Evolutionary conservation across 2,113 vertebrate genomes (phyloP), one percentile per base, ranked within the genome.

Genomic region (Pachypanchax playfairii): DNA sequence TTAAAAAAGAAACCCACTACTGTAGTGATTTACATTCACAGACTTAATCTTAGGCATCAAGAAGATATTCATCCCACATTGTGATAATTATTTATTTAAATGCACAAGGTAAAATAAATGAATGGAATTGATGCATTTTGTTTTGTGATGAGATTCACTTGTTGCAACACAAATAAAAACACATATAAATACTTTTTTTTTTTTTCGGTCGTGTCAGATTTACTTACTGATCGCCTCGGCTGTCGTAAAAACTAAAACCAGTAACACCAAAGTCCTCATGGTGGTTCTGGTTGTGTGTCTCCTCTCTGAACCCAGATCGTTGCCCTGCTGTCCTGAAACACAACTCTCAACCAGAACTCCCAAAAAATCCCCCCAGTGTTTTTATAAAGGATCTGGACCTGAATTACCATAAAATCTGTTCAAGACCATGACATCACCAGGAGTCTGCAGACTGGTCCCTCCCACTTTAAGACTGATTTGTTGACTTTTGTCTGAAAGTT

Each of bases 371-470:
- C 28, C 72, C 74, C 65, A 20, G 54, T 26, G 78, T 76, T 71
- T 87, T 88, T 87, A 90, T 88, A 83, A 75, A 20, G 48, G 58
- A 29, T 55, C 24, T 22, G 6, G 38, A 41, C 52, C 43, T 48
- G 58, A 77, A 88, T 89, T 89, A 89, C 61, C 88, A 91, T 89
- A 90, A 78, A 68, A 49, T 65, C 64, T 58, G 54, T 59, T 82
- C 70, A 74, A 39, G 61, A 57, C 70, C 75, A 79, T 90, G 86
- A 90, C 87, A 86, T 90, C 88, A 89, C 12, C n/a, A 39, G 49
- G 38, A 70, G 59, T 44, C 44, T 70, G 25, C 15, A 47, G 42
- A 18, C 21, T 46, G 70, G 80, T 63, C 35, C 79, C 86, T 83
- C 86, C 85, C 31, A 64, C 58, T 11, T 38, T 9, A 47, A 20